These are phyloP conservation scores for Polylopha cassiicola DNA, from an alignment of 2,888 invertebrate genomes.

Conservation along the genomic window DNA sequence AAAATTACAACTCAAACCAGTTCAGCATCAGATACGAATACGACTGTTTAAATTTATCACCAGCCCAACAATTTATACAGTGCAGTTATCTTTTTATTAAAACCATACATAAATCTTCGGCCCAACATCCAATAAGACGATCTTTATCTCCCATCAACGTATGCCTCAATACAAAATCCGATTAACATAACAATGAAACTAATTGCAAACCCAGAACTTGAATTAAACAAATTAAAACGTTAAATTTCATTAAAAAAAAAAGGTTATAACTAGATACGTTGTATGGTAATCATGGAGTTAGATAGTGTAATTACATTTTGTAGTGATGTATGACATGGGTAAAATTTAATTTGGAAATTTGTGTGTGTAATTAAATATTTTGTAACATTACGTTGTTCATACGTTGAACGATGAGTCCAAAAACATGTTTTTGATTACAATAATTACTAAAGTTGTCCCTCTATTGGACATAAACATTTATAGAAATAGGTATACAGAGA, in stretches of 20 bases:
- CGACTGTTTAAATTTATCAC: no score
- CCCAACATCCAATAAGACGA: slow-evolving; percentile 31
- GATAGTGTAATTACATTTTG: slow-evolving; percentile 9
- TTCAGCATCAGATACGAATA: no score
- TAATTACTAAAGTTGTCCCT: no score
- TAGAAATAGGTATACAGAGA: no score
- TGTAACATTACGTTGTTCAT: no score
- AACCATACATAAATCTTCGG: slow-evolving; percentile 28
- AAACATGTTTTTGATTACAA: no score
- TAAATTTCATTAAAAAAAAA: slow-evolving; percentile 19
- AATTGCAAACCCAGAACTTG: slow-evolving; percentile 29
- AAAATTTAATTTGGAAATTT: background rate
- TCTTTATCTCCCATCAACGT: slow-evolving; percentile 30
- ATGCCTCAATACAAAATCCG: slow-evolving; percentile 29
- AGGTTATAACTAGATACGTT: slow-evolving; percentile 16
- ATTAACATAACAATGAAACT: slow-evolving; percentile 34
- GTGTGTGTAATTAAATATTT: background rate
- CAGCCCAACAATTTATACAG: no score
- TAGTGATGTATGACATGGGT: slow-evolving; percentile 1
- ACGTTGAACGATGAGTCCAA: no score
- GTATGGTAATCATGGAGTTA: slow-evolving; percentile 16
- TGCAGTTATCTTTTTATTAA: slow-evolving; percentile 19
- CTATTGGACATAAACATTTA: no score
- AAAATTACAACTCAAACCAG: no score
- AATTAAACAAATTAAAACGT: slow-evolving; percentile 19